Evolutionary conservation across 2,113 vertebrate genomes (phyloP).

Genomic region (Axis porcinus): DNA sequence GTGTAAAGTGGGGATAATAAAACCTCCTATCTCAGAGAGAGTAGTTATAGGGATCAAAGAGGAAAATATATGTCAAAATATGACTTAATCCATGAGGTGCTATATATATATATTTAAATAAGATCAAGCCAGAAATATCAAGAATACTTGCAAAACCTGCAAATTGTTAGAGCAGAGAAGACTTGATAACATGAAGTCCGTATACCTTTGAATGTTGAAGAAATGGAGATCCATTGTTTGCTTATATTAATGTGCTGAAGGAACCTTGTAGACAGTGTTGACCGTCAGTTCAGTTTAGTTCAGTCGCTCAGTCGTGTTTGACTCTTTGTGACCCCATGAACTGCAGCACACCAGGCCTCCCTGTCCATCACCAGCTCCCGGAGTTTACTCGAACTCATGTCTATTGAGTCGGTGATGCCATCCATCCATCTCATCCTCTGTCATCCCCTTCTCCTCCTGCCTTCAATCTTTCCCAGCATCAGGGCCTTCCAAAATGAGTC

Average conservation of each 20-base stretch:
- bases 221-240: background rate
- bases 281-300: background rate
- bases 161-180: background rate
- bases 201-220: background rate
- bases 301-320: background rate
- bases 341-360: background rate
- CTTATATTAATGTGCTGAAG: background rate
- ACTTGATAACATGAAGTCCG: background rate
- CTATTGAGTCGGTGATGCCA: background rate
- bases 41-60: background rate
- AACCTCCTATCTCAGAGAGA: background rate
- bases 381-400: background rate
- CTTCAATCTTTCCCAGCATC: background rate
- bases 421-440: background rate
- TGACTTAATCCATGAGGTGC: background rate
- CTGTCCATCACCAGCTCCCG: background rate
- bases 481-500: background rate
- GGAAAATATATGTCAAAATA: background rate
- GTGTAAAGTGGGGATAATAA: background rate
- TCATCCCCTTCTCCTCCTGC: background rate
- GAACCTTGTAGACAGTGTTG: background rate
- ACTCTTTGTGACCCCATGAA: background rate
- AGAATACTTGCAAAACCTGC: background rate
- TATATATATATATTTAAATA: background rate
- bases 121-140: background rate